Evolutionary conservation across 2,888 invertebrate genomes (phyloP).

Genomic region (Leucophora obtusa): DNA sequence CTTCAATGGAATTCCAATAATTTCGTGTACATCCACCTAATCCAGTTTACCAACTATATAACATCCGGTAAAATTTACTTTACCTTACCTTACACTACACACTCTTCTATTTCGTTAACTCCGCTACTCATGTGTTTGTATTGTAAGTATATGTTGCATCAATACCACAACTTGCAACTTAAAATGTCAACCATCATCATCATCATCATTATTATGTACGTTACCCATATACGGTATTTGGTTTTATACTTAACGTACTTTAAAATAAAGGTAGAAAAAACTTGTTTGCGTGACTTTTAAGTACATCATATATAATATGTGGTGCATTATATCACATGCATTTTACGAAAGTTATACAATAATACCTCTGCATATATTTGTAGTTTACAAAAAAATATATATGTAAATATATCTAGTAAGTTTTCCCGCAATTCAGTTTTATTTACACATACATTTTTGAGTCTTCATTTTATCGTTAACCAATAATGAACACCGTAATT

Average conservation of each 20-base stretch:
- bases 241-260: not conserved
- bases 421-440: not conserved
- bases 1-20: slow-evolving; percentile 30
- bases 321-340: slow-evolving; percentile 6
- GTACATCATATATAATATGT: slow-evolving; percentile 22
- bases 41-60: slow-evolving; percentile 18
- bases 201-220: not conserved
- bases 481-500: slow-evolving; percentile 34
- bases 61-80: not conserved
- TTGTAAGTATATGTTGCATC: not conserved
- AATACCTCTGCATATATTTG: not conserved
- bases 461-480: slow-evolving; percentile 23
- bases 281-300: slow-evolving; percentile 36
- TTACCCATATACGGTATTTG: not conserved
- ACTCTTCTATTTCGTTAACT: not conserved
- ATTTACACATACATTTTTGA: slow-evolving; percentile 11
- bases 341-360: slow-evolving; percentile 5
- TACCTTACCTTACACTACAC: not conserved
- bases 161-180: slow-evolving; percentile 1
- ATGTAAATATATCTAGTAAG: not conserved
- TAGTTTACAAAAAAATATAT: not conserved
- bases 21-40: slow-evolving; percentile 1
- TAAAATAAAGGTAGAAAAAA: not conserved
- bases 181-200: slow-evolving; percentile 33
- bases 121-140: not conserved